Evolutionary conservation across 2,888 invertebrate species (phyloP), one percentile per base, ranked within the genome.

Genomic region (Scaeva pyrastri): DNA sequence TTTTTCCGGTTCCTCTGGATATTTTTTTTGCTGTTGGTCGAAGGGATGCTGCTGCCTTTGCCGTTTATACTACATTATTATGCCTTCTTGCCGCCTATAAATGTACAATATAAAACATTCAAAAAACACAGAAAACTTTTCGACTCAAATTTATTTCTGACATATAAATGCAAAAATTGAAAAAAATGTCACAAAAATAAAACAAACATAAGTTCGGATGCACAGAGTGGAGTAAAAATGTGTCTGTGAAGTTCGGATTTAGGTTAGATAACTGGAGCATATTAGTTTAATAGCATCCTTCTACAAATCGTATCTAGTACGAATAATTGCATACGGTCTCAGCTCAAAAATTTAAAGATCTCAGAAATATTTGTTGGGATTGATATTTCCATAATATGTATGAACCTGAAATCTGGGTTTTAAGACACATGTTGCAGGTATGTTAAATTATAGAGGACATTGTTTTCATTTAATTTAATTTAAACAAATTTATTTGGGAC

Each of bases 91-190:
- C n/a, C 14, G 23, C n/a, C 55, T 23, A 56, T 56, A 66, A 66
- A 66, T 11, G 64, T 31, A 66, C 31, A 66, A 66, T 66, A 66
- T 48, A 48, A 66, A 66, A 31, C 66, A 48, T 66, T 48, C 23
- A 43, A 55, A 31, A 36, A 56, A 70, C 56, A 70, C 48, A 43
- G 58, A 78, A 41, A 71, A 84, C 39, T 74, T 77, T 86, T 86
- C 77, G 60, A 52, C 86, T 82, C 60, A 86, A 86, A 86, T 86
- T 86, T 86, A 86, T 86, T 74, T 86, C 70, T 82, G 86, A 82
- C 77, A 86, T 74, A 82, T 75, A 83, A 87, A 83, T 82, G 75
- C 75, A 87, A 68, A 87, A 87, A 87, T 87, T 87, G 87, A 87
- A 52, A 87, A 87, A 26, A 87, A 87, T 83, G 87, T 87, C 87